phyloP scores from a whole-genome alignment of 1,140 invertebrate genomes.

The Penaeus chinensis region DNA sequence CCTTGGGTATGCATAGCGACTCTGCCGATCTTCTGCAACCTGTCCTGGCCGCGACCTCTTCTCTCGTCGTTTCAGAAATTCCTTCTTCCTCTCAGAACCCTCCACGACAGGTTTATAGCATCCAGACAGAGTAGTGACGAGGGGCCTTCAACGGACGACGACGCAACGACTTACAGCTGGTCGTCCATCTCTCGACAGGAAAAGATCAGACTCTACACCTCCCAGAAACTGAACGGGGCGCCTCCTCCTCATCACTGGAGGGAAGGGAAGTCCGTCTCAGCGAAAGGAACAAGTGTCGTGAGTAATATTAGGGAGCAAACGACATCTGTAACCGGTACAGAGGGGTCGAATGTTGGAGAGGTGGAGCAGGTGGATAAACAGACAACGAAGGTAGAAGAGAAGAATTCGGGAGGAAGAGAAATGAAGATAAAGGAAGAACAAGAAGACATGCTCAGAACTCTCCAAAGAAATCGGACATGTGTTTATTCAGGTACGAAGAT shows the following conservation, averaged over 20 bases:
- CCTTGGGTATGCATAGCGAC: slow-evolving; percentile 48
- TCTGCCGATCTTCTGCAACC: slow-evolving; percentile 33
- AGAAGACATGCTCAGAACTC: neutral
- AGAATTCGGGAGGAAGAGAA: neutral
- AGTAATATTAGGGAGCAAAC: neutral
- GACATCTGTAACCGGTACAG: no score
- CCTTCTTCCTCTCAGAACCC: neutral
- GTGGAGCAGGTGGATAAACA: neutral
- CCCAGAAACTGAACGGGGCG: no score
- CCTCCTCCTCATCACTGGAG: no score
- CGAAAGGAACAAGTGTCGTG: no score
- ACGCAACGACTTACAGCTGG: no score
- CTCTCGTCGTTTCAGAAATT: neutral
- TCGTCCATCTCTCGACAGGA: no score
- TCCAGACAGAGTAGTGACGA: no score
- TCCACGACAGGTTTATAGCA: neutral
- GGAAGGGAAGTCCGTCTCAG: no score
- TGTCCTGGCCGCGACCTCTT: slow-evolving; percentile 28
- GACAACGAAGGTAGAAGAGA: neutral
- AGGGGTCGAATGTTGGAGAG: neutral
- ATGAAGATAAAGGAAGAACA: neutral
- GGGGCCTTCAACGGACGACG: no score
- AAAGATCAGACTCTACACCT: no score
- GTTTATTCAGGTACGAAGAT: slow-evolving; percentile 27
- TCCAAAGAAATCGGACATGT: slow-evolving; percentile 32